Evolutionary conservation across 2,113 vertebrate genomes (phyloP).

Genomic region (Macquaria australasica): DNA sequence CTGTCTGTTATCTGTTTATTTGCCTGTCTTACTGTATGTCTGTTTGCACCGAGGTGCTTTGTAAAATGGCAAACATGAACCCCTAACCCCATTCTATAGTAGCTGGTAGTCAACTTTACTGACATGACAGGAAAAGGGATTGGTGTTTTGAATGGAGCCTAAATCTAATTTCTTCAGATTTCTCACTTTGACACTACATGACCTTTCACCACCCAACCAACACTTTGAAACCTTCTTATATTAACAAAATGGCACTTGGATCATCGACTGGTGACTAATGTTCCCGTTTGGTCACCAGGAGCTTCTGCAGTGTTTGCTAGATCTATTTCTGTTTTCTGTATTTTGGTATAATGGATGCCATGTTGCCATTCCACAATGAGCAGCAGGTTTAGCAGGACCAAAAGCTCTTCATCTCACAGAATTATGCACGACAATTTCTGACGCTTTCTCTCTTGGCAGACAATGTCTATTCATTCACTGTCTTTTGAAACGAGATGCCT

Average conservation of each 20-base stretch:
- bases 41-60: constrained; percentile 12
- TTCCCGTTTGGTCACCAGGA: neutral
- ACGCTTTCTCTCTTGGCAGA: constrained; percentile 56
- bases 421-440: constrained; percentile 28
- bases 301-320: neutral
- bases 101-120: constrained; percentile 3
- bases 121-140: constrained; percentile 7
- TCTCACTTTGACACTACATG: neutral
- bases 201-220: neutral
- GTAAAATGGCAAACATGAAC: constrained; percentile 46
- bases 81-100: neutral
- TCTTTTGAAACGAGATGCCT: constrained; percentile 64
- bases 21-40: constrained; percentile 38
- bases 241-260: neutral
- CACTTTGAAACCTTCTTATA: neutral
- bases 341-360: neutral
- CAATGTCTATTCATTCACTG: constrained; percentile 59
- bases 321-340: neutral
- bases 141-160: neutral
- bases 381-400: neutral
- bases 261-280: neutral
- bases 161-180: constrained; percentile 14
- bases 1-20: constrained; percentile 54
- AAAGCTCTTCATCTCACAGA: constrained; percentile 23
- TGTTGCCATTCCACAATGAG: neutral